A percentile compares a stretch with the other conserved stretches of the same genome.
Conservation (phyloP, 2,797 vertebrate species). For the Adrianichthys oophorus region DNA sequence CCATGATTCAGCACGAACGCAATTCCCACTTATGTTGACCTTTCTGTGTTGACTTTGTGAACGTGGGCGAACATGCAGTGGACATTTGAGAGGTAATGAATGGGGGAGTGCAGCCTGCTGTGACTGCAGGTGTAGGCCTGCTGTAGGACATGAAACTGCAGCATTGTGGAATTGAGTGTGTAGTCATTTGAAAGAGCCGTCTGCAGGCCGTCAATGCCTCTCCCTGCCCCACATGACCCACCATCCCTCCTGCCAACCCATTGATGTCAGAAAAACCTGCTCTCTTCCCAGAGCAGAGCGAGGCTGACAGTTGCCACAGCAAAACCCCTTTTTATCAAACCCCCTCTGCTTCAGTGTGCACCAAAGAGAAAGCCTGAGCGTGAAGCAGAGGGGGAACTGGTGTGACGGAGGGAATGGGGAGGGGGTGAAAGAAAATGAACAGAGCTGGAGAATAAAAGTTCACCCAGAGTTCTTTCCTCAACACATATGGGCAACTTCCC, state of each 20-base stretch:
- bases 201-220: constrained; percentile 32
- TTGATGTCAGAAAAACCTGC: constrained; percentile 80
- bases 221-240: constrained; percentile 41
- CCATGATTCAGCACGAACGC: constrained; percentile 21
- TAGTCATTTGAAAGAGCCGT: constrained; percentile 46
- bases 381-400: constrained; percentile 49
- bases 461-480: constrained; percentile 63
- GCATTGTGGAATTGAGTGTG: constrained; percentile 31
- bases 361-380: constrained; percentile 59
- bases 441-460: constrained; percentile 71
- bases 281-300: constrained; percentile 75
- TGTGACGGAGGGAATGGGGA: constrained; percentile 48
- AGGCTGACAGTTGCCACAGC: constrained; percentile 62
- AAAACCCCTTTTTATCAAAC: constrained; percentile 27
- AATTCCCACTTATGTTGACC: constrained; percentile 54
- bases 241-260: constrained; percentile 48
- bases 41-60: constrained; percentile 42
- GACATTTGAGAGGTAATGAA: constrained; percentile 50
- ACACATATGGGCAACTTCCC: constrained; percentile 76
- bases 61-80: constrained; percentile 26
- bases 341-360: constrained; percentile 37
- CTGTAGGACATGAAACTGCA: constrained; percentile 48
- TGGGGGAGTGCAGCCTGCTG: constrained; percentile 73
- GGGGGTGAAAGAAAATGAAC: constrained; percentile 56
- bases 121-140: constrained; percentile 68